Base-by-base conservation (phyloP, 2,113 vertebrate genomes). In the Cynoglossus semilaevis region DNA sequence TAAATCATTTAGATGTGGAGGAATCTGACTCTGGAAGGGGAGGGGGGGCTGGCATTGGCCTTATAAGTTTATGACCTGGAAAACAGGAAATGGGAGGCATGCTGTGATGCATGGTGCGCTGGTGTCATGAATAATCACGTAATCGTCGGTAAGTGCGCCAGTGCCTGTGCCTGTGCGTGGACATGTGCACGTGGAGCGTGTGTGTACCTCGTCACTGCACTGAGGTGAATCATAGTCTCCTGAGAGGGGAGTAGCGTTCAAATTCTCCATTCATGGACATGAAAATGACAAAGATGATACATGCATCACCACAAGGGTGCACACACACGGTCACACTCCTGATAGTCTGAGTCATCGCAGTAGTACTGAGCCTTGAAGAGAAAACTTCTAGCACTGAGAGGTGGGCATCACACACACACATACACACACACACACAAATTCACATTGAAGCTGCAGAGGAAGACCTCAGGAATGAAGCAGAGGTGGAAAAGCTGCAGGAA, bases 211-310 rank as follows among this genome's bases (percentile, higher is more conserved):
- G 83, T 85, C 74, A 88, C 88, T 86, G 85, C 86, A 91, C 86
- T 89, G 88, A 91, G 85, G 73, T 92, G 88, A 83, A 85, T 90
- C 86, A 91, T 71, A 88, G 81, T 92, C 75, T 92, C 87, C 85
- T 91, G 91, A 88, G 89, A 77, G 63, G 88, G 87, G 85, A 90
- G 87, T 72, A 89, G 79, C 82, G 85, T 90, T 89, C 89, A 90
- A 86, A 85, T 92, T 91, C 89, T 89, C 90, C 85, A 77, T 72
- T 87, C 70, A 90, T 67, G 87, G 74, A 70, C 59, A 79, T 70
- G 75, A 91, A 78, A 73, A 87, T 82, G 83, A 88, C 67, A 73
- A 80, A 59, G 74, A 91, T 85, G 81, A 90, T 81, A 80, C 79
- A 80, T 74, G 83, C 77, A 86, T 80, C 49, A 4, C 17, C 65